phyloP scores from a whole-genome alignment of 2,113 vertebrate genomes.

The Salvelinus fontinalis region DNA sequence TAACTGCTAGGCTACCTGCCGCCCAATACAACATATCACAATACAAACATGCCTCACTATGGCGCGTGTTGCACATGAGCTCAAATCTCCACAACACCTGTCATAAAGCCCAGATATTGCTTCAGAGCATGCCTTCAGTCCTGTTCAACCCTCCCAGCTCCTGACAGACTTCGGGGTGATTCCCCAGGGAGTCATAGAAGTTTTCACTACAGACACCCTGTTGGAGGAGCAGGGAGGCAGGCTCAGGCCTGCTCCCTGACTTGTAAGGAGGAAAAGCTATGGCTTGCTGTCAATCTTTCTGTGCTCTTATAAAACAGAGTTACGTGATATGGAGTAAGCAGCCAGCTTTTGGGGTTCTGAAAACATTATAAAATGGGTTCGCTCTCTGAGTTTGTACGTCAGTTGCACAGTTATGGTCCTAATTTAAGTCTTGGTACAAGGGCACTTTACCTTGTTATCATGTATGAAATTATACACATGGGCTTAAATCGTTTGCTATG shows the following conservation, averaged over 20 bases:
- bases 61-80: neutral
- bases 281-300: neutral
- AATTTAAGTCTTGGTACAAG: neutral
- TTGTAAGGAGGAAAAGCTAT: slow-evolving; percentile 14
- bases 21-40: slow-evolving; percentile 18
- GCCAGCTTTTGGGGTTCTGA: neutral
- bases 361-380: neutral
- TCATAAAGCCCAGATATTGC: slow-evolving; percentile 14
- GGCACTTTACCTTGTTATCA: slow-evolving; percentile 12
- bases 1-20: no score
- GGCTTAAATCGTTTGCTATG: neutral
- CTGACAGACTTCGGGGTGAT: slow-evolving; percentile 12
- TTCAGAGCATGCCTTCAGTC: slow-evolving; percentile 1
- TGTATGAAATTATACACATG: slow-evolving; percentile 3
- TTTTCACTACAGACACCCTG: slow-evolving; percentile 27
- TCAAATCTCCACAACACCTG: slow-evolving; percentile 14
- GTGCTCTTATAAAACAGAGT: neutral
- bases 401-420: slow-evolving; percentile 15
- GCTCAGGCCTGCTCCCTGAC: slow-evolving; percentile 9
- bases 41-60: neutral
- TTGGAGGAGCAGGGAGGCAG: slow-evolving; percentile 19
- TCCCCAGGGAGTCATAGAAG: slow-evolving; percentile 10
- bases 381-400: neutral
- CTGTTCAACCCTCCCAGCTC: neutral
- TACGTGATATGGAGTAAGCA: neutral